Evolutionary conservation across 2,888 invertebrate species (phyloP).

Genomic region (Watsonalla binaria): DNA sequence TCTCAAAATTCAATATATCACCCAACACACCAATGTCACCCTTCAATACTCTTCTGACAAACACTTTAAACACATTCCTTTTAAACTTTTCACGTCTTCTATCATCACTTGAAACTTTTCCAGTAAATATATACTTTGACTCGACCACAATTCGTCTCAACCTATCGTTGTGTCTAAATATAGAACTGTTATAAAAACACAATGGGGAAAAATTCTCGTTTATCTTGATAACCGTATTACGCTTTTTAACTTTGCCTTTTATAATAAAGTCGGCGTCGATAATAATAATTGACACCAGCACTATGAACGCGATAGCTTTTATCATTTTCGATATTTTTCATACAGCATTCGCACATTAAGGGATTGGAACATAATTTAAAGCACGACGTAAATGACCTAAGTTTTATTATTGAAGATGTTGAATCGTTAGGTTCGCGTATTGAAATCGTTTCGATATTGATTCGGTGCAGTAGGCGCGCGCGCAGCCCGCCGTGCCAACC

Average conservation of each 20-base stretch:
- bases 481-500: conserved; percentile 59
- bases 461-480: conserved; percentile 44
- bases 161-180: conserved; percentile 65
- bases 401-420: not conserved
- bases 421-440: conserved; percentile 6
- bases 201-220: conserved; percentile 49
- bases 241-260: conserved; percentile 67
- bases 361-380: conserved; percentile 7
- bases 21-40: conserved; percentile 64
- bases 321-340: conserved; percentile 41
- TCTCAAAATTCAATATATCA: conserved; percentile 67
- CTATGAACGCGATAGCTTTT: conserved; percentile 32
- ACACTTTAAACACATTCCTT: conserved; percentile 65
- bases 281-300: conserved; percentile 39
- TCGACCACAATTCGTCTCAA: conserved; percentile 56
- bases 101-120: conserved; percentile 66
- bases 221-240: conserved; percentile 66
- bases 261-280: conserved; percentile 53
- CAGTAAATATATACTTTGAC: conserved; percentile 72
- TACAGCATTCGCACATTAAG: conserved; percentile 8
- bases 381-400: too few relatives aligned
- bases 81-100: conserved; percentile 49
- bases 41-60: conserved; percentile 66
- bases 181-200: conserved; percentile 59
- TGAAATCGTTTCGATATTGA: conserved; percentile 16